Evolutionary conservation across 2,113 vertebrate genomes (phyloP), one percentile per base, ranked within the genome.

Genomic region (Cryptotis parvus): DNA sequence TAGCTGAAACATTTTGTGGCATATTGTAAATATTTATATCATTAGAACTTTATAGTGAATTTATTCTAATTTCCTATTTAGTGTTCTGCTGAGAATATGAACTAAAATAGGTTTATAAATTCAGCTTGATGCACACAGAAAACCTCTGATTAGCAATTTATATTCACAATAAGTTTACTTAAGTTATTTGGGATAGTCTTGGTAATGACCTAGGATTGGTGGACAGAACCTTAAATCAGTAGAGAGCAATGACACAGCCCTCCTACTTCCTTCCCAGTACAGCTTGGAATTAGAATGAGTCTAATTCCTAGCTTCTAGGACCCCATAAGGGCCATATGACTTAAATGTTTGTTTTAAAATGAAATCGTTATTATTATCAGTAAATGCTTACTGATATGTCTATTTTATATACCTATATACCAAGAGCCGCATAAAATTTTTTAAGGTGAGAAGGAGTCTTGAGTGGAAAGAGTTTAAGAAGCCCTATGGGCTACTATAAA

Each of bases 41-140:
- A 90, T 84, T 12, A 81, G 43, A 49, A 49, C 45, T 14, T 49
- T 49, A 49, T 49, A 49, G 45, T 49, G 37, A 94, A 88, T 92
- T 77, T 89, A 92, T 61, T 82, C n/a, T 79, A 65, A 91, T 84
- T 96, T 90, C 93, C 77, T 63, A 89, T 55, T 63, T 89, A 68
- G 84, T 65, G 81, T 94, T 87, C 37, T 45, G 49, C 65, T 81
- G 65, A 22, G n/a, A 94, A 88, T 87, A 84, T 16, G 91, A 18
- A 95, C 31, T 87, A 94, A 90, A 84, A 91, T 2, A 84, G 29
- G 79, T 61, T 83, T 80, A 2, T 73, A 96, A 93, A 87, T 84
- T 92, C 90, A 95, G 75, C 45, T 93, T 74, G 70, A 45, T 66
- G 33, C n/a, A 87, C 45, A 78, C 0, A 74, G 12, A 55, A 24